A percentile compares a stretch with the other conserved stretches of the same genome.
phyloP scores from a whole-genome alignment of 1,140 invertebrate species.

The Rhagoletis zephyria region DNA sequence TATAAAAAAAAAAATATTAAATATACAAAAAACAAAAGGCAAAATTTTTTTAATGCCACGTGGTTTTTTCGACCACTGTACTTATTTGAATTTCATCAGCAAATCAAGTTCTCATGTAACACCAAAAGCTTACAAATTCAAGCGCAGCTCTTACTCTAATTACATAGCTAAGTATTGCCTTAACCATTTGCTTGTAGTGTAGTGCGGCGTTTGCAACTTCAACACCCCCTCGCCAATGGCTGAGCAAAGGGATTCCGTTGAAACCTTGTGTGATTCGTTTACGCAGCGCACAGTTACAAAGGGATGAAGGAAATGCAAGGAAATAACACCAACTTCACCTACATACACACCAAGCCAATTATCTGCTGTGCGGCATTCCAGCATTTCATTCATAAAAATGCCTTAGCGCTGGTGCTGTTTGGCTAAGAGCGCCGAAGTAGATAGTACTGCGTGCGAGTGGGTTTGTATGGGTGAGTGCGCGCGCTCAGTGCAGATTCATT shows the following conservation, averaged over 20 bases:
- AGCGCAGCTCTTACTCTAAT: not conserved
- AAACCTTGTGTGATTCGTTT: too few species aligned
- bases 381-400: conserved; percentile 34
- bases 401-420: not conserved
- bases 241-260: too few species aligned
- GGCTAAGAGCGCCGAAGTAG: not conserved
- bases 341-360: not conserved
- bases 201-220: too few species aligned
- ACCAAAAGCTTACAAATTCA: not conserved
- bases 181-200: too few species aligned
- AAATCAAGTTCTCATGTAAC: too few species aligned
- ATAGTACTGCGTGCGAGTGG: not conserved
- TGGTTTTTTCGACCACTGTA: too few species aligned
- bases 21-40: too few species aligned
- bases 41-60: too few species aligned
- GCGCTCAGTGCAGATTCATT: not conserved
- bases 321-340: not conserved
- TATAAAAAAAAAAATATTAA: too few species aligned
- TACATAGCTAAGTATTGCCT: not conserved
- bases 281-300: too few species aligned
- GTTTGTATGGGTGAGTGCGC: not conserved
- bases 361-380: conserved; percentile 1
- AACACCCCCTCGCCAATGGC: too few species aligned
- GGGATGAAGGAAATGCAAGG: not conserved
- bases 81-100: too few species aligned